Conservation (phyloP, 2,797 vertebrate genomes). For the Luscinia megarhynchos region DNA sequence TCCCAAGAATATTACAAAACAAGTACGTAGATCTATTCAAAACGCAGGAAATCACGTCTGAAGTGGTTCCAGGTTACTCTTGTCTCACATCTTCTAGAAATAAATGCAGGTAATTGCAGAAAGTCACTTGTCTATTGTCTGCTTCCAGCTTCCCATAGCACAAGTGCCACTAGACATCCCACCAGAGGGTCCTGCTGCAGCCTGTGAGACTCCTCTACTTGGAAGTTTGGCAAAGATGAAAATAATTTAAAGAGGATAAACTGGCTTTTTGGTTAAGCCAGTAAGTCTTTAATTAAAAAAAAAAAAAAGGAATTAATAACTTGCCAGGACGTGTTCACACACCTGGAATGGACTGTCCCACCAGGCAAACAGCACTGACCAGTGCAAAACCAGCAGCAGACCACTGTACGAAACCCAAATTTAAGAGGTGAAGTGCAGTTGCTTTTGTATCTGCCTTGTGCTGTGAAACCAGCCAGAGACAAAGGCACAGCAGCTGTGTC, state of each 20-base stretch:
- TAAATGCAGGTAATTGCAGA: background rate
- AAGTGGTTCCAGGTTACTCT: background rate
- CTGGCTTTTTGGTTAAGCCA: constrained; percentile 9
- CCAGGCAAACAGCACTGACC: background rate
- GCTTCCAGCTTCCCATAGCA: background rate
- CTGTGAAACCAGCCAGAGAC: background rate
- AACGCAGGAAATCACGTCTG: background rate
- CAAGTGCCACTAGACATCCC: background rate
- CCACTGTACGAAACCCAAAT: background rate
- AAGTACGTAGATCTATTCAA: background rate
- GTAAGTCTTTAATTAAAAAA: constrained; percentile 10
- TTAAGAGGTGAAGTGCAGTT: background rate
- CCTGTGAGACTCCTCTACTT: background rate
- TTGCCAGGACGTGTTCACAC: background rate
- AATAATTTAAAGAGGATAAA: constrained; percentile 27
- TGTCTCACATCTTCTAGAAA: background rate
- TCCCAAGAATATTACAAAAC: constrained; percentile 21
- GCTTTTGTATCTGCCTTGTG: background rate
- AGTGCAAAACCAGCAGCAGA: constrained; percentile 24
- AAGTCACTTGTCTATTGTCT: background rate
- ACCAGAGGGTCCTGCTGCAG: background rate
- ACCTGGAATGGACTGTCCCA: background rate
- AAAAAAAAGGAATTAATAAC: background rate
- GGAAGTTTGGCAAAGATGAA: constrained; percentile 32
- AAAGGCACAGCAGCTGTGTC: background rate